Percentiles rank a stretch among this genome's conserved stretches.
These are phyloP conservation scores for Brienomyrus longianalis DNA, from an alignment of 2,113 vertebrate species.

Conservation along the genomic window DNA sequence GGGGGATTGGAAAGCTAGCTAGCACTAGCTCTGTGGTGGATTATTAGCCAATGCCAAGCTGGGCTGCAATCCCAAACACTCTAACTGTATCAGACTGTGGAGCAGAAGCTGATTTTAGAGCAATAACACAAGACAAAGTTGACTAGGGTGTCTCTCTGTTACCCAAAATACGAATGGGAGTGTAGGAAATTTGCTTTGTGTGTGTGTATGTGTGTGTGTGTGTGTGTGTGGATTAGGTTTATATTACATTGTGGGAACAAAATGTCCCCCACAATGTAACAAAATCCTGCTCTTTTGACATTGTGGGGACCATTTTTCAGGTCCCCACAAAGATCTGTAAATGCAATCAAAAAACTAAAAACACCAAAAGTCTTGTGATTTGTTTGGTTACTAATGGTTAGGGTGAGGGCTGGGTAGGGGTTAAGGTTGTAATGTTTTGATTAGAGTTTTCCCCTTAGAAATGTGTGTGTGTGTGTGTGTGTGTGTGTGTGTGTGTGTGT, in stretches of 20 bases:
- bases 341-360: too few relatives aligned
- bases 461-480: too few relatives aligned
- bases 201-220: not conserved
- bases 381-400: too few relatives aligned
- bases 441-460: too few relatives aligned
- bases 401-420: too few relatives aligned
- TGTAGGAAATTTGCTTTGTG: not conserved
- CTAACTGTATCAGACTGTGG: not conserved
- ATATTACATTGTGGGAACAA: not conserved
- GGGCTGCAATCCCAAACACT: not conserved
- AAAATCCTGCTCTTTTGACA: not conserved
- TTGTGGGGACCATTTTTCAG: not conserved
- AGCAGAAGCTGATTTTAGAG: not conserved
- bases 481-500: not conserved
- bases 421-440: too few relatives aligned
- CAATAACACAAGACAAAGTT: not conserved
- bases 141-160: not conserved
- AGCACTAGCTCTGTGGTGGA: not conserved
- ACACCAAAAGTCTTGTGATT: too few relatives aligned
- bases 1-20: not conserved
- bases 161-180: not conserved
- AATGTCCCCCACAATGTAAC: not conserved
- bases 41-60: not conserved
- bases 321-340: not conserved
- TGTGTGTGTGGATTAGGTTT: not conserved